A percentile compares a stretch with the other conserved stretches of the same genome.
These are phyloP conservation scores for Scaptomyza reducta DNA, from an alignment of 2,888 invertebrate genomes.

Conservation along the genomic window DNA sequence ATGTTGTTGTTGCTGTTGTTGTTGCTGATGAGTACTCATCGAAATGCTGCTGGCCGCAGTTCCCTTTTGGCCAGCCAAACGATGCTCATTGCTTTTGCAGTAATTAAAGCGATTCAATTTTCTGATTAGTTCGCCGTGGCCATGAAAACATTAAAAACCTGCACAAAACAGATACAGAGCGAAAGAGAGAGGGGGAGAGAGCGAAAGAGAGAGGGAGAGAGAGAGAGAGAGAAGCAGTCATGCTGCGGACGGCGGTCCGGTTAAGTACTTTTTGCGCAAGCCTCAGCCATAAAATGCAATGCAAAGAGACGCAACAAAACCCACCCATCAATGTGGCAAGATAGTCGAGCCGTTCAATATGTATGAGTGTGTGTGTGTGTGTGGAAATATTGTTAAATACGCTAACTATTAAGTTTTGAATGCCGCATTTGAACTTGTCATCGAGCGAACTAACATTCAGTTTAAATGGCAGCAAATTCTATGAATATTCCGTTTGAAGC, in stretches of 20 bases:
- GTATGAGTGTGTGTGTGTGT: slow-evolving; percentile 24
- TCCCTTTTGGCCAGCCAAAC: slow-evolving; percentile 30
- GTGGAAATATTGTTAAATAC: slow-evolving; percentile 26
- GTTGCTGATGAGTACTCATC: slow-evolving; percentile 57
- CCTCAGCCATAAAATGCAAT: slow-evolving; percentile 71
- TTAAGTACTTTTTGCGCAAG: slow-evolving; percentile 34
- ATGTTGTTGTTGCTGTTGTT: slow-evolving; percentile 3
- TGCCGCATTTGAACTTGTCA: slow-evolving; percentile 7
- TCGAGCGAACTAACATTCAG: neutral
- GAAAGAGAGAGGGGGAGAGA: slow-evolving; percentile 9
- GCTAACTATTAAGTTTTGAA: slow-evolving; percentile 18
- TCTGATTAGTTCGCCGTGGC: slow-evolving; percentile 83
- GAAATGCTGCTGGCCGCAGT: slow-evolving; percentile 29
- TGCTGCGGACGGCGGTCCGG: slow-evolving; percentile 9
- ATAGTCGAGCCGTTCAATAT: slow-evolving; percentile 6
- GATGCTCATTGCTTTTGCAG: slow-evolving; percentile 81
- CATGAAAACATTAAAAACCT: slow-evolving; percentile 65
- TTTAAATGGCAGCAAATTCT: too few relatives aligned
- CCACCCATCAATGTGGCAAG: slow-evolving; percentile 38
- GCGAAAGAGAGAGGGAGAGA: neutral
- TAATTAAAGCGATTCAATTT: slow-evolving; percentile 84
- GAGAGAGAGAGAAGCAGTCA: neutral
- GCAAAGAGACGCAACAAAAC: slow-evolving; percentile 40
- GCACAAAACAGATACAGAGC: slow-evolving; percentile 8
- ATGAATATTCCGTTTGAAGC: too few relatives aligned